A percentile compares a stretch with the other conserved stretches of the same genome.
Conservation (phyloP, 2,888 invertebrate species). For the Philereme vetulata region DNA sequence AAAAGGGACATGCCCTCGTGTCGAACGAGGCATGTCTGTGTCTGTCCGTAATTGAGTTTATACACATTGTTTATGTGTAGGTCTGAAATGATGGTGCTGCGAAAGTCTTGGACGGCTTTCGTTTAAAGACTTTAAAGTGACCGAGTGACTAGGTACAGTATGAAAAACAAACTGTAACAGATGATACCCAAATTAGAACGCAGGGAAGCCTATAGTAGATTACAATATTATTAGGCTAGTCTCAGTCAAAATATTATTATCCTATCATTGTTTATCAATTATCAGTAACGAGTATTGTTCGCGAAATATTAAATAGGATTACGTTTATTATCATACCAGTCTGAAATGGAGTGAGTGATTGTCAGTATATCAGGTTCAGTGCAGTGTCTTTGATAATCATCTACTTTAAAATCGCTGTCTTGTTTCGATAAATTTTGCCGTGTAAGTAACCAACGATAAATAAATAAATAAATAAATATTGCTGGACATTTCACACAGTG, state of each 20-base stretch:
- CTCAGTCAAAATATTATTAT: constrained; percentile 22
- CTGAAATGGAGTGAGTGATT: constrained; percentile 28
- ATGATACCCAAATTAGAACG: too few relatives aligned
- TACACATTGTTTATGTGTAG: neutral
- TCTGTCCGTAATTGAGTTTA: neutral
- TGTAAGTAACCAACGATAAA: too few relatives aligned
- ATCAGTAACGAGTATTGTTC: constrained; percentile 1
- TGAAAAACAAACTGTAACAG: neutral
- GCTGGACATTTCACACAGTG: too few relatives aligned
- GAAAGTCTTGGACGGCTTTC: neutral
- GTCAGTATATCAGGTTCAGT: constrained; percentile 18
- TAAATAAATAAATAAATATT: too few relatives aligned
- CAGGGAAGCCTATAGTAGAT: too few relatives aligned
- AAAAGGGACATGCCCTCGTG: neutral
- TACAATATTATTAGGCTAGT: constrained; percentile 5
- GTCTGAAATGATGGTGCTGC: neutral
- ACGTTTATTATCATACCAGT: constrained; percentile 24
- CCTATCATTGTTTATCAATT: constrained; percentile 15
- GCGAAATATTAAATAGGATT: constrained; percentile 11
- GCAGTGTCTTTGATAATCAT: constrained; percentile 11
- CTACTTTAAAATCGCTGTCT: neutral
- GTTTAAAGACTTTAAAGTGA: neutral
- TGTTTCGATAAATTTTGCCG: too few relatives aligned
- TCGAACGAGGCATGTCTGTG: neutral
- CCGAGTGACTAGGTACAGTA: neutral